A percentile compares a stretch with the other conserved stretches of the same genome.
Conservation (phyloP, 2,113 vertebrate species). For the Forbesichthys papilliferus region DNA sequence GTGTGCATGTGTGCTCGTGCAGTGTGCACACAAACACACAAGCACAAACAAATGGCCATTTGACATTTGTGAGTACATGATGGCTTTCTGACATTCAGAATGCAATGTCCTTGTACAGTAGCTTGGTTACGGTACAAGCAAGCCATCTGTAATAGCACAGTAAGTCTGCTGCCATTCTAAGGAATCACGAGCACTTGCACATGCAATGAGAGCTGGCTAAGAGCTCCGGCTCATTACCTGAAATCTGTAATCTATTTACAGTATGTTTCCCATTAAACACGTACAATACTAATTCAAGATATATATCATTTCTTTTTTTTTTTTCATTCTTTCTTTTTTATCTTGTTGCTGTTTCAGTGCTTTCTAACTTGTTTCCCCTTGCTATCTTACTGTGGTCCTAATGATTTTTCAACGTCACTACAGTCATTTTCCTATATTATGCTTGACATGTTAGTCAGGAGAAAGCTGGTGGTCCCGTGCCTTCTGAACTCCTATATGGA, state of each 20-base stretch:
- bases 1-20: background rate
- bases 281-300: background rate
- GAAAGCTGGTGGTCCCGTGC: constrained; percentile 16
- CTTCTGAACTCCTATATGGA: background rate
- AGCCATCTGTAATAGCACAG: background rate
- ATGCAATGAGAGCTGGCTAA: no score
- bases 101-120: background rate
- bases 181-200: background rate
- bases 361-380: constrained; percentile 2
- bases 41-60: background rate
- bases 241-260: background rate
- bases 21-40: constrained; percentile 20
- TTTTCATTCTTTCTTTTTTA: constrained; percentile 2
- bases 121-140: background rate
- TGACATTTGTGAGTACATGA: background rate
- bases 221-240: background rate
- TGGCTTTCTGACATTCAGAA: background rate
- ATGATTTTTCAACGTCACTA: constrained; percentile 17
- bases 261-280: background rate
- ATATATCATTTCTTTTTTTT: background rate
- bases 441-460: constrained; percentile 6
- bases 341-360: background rate
- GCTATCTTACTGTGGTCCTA: background rate
- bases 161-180: background rate
- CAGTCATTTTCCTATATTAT: constrained; percentile 20